Percentiles rank a stretch among this genome's conserved stretches.
phyloP scores from a whole-genome alignment of 2,888 invertebrate species.

The Spodoptera littoralis region DNA sequence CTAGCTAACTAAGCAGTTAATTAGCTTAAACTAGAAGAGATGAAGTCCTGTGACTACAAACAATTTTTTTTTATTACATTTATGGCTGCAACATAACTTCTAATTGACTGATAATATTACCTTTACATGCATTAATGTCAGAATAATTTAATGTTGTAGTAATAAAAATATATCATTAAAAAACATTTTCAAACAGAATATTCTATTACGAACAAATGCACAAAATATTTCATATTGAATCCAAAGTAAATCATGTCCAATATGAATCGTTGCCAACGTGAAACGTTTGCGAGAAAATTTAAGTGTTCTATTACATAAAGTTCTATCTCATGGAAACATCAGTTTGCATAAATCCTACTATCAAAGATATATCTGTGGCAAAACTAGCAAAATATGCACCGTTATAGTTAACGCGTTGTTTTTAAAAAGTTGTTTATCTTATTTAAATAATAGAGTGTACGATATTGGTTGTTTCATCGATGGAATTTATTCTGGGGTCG shows the following conservation, averaged over 20 bases:
- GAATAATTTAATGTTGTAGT: too few species aligned
- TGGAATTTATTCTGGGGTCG: too few species aligned
- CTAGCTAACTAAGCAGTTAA: too few species aligned
- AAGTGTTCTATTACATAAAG: conserved; percentile 43
- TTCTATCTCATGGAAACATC: conserved; percentile 33
- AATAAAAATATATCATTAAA: conserved; percentile 9
- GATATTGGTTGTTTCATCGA: not conserved
- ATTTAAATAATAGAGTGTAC: not conserved
- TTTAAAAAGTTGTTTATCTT: too few species aligned
- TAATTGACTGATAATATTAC: too few species aligned
- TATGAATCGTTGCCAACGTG: conserved; percentile 42
- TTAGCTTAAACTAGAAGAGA: not conserved
- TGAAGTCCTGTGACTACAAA: too few species aligned
- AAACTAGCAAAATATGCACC: not conserved
- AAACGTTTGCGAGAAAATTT: conserved; percentile 31
- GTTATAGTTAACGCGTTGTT: too few species aligned
- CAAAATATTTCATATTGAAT: conserved; percentile 32
- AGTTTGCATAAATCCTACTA: conserved; percentile 28
- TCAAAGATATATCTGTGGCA: conserved; percentile 14
- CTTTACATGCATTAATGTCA: too few species aligned
- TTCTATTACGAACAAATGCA: conserved; percentile 22
- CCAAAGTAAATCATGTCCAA: conserved; percentile 40
- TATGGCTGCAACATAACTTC: too few species aligned
- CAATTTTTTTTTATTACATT: too few species aligned
- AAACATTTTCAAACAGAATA: not conserved